Evolutionary conservation across 2,113 vertebrate genomes (phyloP).

Genomic region (Rousettus leschenaultii): DNA sequence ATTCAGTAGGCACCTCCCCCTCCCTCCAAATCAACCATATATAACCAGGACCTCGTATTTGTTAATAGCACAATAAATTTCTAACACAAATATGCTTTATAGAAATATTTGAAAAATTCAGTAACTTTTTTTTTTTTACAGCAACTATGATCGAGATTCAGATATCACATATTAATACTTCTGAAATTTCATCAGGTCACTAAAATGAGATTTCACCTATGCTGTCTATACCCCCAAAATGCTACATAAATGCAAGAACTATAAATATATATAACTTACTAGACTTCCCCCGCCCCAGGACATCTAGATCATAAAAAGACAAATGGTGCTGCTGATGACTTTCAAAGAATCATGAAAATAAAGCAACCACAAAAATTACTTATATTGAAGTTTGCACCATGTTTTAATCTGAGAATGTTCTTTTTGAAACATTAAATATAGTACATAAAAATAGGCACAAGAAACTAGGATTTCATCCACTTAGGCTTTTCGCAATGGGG

Average conservation of each 20-base stretch:
- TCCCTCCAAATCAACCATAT: background rate
- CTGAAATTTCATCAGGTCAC: conserved; percentile 10
- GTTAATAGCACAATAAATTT: background rate
- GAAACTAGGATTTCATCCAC: background rate
- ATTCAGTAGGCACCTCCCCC: background rate
- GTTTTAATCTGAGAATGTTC: conserved; percentile 30
- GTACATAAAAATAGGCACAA: background rate
- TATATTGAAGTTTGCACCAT: background rate
- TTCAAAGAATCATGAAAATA: conserved; percentile 46
- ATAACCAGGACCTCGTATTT: background rate
- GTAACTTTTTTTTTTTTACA: background rate
- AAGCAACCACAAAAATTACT: conserved; percentile 34
- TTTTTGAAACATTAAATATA: conserved; percentile 37
- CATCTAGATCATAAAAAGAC: background rate
- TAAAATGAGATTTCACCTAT: conserved; percentile 20
- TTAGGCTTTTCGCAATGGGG: background rate
- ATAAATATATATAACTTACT: background rate
- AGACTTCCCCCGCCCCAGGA: background rate
- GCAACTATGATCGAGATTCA: background rate
- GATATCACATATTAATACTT: background rate
- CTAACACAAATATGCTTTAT: background rate
- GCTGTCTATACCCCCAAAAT: conserved; percentile 4
- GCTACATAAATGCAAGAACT: background rate
- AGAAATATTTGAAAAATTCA: background rate
- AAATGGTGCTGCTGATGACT: conserved; percentile 5